These are phyloP conservation scores for Pseudorasbora parva DNA, from an alignment of 2,113 vertebrate species.

Conservation along the genomic window DNA sequence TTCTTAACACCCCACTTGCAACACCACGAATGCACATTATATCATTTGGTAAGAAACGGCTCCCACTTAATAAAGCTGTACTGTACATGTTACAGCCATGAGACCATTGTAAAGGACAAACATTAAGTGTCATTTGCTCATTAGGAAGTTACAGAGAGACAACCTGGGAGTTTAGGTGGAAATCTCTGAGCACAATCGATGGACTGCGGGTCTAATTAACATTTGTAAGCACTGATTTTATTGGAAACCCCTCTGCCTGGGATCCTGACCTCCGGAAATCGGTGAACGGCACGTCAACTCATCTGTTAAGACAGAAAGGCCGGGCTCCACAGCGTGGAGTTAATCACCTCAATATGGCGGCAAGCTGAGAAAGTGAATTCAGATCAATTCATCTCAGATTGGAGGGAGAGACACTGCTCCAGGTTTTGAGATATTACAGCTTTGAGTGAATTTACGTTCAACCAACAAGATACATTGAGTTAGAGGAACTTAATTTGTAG, in stretches of 20 bases:
- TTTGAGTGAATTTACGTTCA: too few species aligned
- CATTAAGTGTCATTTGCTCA: background rate
- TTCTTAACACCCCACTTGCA: background rate
- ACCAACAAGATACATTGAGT: too few species aligned
- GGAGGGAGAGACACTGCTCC: background rate
- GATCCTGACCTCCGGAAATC: constrained; percentile 53
- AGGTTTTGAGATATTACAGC: too few species aligned
- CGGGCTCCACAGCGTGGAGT: constrained; percentile 61
- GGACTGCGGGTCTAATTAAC: constrained; percentile 64
- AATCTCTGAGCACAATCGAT: constrained; percentile 53
- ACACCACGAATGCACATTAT: background rate
- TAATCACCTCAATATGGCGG: constrained; percentile 64
- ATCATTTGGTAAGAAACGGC: background rate
- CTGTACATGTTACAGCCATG: background rate
- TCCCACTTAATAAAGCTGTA: background rate
- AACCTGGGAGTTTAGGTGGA: constrained; percentile 3
- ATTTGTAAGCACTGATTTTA: constrained; percentile 70
- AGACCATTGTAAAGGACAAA: background rate
- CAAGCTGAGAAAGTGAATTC: constrained; percentile 26
- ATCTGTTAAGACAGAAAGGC: constrained; percentile 67
- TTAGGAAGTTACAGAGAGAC: background rate
- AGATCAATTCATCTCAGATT: constrained; percentile 14
- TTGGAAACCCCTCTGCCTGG: constrained; percentile 58
- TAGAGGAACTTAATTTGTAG: too few species aligned
- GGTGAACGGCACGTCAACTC: constrained; percentile 57